Evolutionary conservation across 2,113 vertebrate species (phyloP).

Genomic region (Cryptoleucopteryx plumbea): DNA sequence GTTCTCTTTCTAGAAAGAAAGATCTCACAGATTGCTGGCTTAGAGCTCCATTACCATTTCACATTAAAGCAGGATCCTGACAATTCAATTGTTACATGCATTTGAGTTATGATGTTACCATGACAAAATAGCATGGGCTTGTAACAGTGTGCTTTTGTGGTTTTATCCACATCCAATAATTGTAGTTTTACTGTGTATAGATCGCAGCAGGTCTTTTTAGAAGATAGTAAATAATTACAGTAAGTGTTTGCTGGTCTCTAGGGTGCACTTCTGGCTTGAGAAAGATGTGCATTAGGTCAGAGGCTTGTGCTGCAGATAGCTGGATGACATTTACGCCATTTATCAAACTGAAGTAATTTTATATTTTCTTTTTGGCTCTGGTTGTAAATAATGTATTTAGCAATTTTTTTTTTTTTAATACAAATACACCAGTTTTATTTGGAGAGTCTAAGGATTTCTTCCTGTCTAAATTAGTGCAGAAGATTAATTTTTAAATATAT

Average conservation of each 20-base stretch:
- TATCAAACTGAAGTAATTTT: conserved; percentile 30
- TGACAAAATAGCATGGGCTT: conserved; percentile 22
- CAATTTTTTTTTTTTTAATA: background rate
- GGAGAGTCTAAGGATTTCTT: background rate
- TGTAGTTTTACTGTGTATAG: conserved; percentile 50
- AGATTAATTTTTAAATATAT: background rate
- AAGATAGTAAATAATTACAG: conserved; percentile 63
- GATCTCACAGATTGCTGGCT: background rate
- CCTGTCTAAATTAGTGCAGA: background rate
- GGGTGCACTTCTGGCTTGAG: conserved; percentile 51
- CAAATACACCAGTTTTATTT: background rate
- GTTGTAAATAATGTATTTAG: conserved; percentile 45
- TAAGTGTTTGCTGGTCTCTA: conserved; percentile 58
- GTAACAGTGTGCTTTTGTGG: conserved; percentile 12
- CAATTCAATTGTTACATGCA: conserved; percentile 25
- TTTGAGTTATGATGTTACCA: conserved; percentile 38
- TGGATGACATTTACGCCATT: conserved; percentile 25
- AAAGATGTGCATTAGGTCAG: conserved; percentile 53
- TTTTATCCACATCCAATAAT: conserved; percentile 52
- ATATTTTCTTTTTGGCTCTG: conserved; percentile 6
- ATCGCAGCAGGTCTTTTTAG: conserved; percentile 43
- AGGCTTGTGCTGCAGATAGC: conserved; percentile 40
- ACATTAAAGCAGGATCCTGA: background rate
- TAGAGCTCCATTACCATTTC: conserved; percentile 1
- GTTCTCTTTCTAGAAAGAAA: background rate